A percentile compares a stretch with the other conserved stretches of the same genome.
Conservation (phyloP, 2,113 vertebrate species). For the Neopipo cinnamomea region DNA sequence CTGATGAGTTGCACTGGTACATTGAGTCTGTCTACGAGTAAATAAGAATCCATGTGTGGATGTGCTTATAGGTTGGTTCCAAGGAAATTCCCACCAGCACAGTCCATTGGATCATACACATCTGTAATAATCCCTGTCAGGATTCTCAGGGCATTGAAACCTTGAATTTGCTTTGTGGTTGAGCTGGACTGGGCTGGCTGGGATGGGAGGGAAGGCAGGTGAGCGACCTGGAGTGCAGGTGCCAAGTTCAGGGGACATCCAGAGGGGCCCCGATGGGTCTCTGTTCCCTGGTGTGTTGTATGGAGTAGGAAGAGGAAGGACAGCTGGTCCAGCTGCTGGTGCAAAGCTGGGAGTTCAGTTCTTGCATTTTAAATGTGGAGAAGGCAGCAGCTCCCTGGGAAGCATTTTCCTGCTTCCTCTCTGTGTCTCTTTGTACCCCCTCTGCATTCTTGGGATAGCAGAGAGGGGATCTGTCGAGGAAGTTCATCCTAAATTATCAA, state of each 20-base stretch:
- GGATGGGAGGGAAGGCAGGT: too few species aligned
- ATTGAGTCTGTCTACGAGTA: neutral
- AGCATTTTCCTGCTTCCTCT: neutral
- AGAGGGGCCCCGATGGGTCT: accelerated
- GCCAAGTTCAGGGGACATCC: accelerated
- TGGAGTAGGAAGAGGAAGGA: neutral
- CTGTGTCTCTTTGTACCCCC: neutral
- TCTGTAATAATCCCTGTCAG: neutral
- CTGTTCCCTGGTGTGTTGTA: neutral
- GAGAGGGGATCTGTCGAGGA: accelerated
- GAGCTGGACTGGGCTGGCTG: neutral
- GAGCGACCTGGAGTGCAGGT: neutral
- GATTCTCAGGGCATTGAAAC: neutral
- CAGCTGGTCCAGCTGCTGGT: neutral
- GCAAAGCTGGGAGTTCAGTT: neutral
- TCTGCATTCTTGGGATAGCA: neutral
- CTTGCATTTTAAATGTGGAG: neutral
- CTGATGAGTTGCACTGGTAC: neutral
- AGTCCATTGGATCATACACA: neutral
- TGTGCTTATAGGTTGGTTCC: neutral
- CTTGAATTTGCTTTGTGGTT: neutral
- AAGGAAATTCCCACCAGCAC: neutral
- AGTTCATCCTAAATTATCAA: neutral
- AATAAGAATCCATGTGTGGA: neutral
- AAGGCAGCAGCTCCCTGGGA: accelerated